A percentile compares a stretch with the other conserved stretches of the same genome.
These are phyloP conservation scores for Therioaphis trifolii DNA, from an alignment of 2,888 invertebrate genomes.

Conservation along the genomic window DNA sequence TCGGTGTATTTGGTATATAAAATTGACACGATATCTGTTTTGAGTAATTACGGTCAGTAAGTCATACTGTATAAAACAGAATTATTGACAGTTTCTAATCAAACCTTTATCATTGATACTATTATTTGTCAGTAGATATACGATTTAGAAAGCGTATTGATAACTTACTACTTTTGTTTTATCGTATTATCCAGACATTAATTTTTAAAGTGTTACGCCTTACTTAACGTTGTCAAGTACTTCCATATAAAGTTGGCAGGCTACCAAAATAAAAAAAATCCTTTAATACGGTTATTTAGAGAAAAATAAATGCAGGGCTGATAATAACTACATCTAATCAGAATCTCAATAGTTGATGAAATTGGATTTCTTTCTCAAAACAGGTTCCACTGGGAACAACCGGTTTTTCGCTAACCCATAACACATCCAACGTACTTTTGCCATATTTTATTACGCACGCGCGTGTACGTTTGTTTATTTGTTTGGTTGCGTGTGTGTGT, in stretches of 20 bases:
- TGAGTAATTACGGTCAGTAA: no score
- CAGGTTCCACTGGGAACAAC: conserved; percentile 47
- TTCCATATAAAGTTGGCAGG: background rate
- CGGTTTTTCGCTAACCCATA: conserved; percentile 56
- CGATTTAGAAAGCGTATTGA: background rate
- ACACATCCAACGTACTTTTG: conserved; percentile 9
- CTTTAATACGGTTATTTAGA: background rate
- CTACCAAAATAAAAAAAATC: background rate
- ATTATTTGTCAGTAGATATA: no score
- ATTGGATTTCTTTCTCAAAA: conserved; percentile 46
- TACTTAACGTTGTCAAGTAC: background rate
- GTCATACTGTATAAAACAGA: no score
- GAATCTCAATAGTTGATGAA: background rate
- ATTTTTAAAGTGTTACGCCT: background rate
- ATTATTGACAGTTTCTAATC: no score
- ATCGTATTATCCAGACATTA: background rate
- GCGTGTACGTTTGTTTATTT: background rate
- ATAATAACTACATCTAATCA: background rate
- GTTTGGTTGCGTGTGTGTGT: background rate
- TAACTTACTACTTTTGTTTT: background rate
- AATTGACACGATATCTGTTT: no score
- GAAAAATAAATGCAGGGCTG: background rate
- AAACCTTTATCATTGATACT: no score
- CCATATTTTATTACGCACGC: background rate
- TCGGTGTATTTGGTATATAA: no score